Evolutionary conservation across 2,797 vertebrate species (phyloP), one percentile per base, ranked within the genome.

Genomic region (Philypnodon macrostomus): DNA sequence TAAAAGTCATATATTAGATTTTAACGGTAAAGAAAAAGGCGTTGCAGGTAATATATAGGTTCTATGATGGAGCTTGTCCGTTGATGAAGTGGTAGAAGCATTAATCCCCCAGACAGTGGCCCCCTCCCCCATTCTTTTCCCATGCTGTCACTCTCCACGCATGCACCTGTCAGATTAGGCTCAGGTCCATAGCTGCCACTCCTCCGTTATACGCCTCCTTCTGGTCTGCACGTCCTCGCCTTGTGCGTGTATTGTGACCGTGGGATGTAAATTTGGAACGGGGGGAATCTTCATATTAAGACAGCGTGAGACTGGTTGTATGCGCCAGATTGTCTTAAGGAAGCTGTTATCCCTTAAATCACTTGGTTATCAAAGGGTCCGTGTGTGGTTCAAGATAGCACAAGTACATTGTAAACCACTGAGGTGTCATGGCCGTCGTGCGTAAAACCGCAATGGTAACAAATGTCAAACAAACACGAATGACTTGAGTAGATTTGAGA

Each of bases 151-250:
- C 74, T 85, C 79, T 76, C 69, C 34, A 59, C 33, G 71, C 35
- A 69, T 81, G 83, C 85, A 83, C 77, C 85, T 88, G 85, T 88
- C 85, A 81, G 80, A 83, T 88, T 85, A 86, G 67, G 52, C 70
- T 67, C 73, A 75, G 59, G 63, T 71, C 74, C 54, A 80, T 79
- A 81, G 83, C 82, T 84, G 78, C 74, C 69, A 67, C 62, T 67
- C 73, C 62, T 68, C 73, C n/a, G 71, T 75, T 73, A 82, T 74
- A 78, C 50, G 70, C 73, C 73, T 79, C 61, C 58, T 77, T 58
- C 50, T 36, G 66, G 59, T 48, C 60, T 41, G 39, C 58, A 48
- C 67, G 64, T 71, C 58, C 41, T 40, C 47, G 73, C 56, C 26
- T 58, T 76, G 63, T 74, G 73, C 67, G 62, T 73, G 51, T 62